Base-by-base conservation (phyloP, 2,888 invertebrate species). In the Agrochola lota region DNA sequence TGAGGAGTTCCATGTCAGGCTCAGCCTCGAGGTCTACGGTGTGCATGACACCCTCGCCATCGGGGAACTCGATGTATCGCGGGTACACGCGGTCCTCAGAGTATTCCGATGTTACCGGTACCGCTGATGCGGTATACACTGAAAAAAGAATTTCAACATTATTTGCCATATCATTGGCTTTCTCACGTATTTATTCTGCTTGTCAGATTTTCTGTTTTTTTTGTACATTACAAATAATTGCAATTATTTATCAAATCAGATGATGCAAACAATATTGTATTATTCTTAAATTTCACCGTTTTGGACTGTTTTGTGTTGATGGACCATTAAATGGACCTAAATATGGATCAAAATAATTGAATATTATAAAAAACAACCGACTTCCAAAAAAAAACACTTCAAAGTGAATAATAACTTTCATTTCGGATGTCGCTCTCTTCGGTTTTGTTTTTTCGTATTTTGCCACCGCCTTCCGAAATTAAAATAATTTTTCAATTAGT, bases 21-120 rank as follows among this genome's bases (percentile, higher is more conserved):
- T 91, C 88, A 0, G 87, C 93, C 66, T 92, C 87, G 0, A 94
- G 90, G 74, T 94, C 94, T 12, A 94, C 92, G 7, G 74, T 80
- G 68, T 91, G 93, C 52, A 89, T 76, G 35, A 89, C 77, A 8
- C 92, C 93, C 0, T 93, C 91, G 2, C 89, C 92, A 83, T 90
- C 93, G 2, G 93, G 91, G 71, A 93, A 90, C 64, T 91, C 83
- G 40, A 94, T 90, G 82, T 72, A 92, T 20, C 93, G 86, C 4
- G 91, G 89, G 84, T 93, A 93, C 9, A 71, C 77, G n/a, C 74
- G 84, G 6, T 84, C 75, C 49, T 87, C 85, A 23, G 78, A 71
- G 35, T 85, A 84, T 5, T 84, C 85, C 11, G 78, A 5, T 59
- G n/a, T 43, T 12, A 90, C 77, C 2, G 93, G 93, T 17, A 91